Base-by-base conservation (phyloP, 1,140 invertebrate genomes). In the Saccostrea glomerata region DNA sequence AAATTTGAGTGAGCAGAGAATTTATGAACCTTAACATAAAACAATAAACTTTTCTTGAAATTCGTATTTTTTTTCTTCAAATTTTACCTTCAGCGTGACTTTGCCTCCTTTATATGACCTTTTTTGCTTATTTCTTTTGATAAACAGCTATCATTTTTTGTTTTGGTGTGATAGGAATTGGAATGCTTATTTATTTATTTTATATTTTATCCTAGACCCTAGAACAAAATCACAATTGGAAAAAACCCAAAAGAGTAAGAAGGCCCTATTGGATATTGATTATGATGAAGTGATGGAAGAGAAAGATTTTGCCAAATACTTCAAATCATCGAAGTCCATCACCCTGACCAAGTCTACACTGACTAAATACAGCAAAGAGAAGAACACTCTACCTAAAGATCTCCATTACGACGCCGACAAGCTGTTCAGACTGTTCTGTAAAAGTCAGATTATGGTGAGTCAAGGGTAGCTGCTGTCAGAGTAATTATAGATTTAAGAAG, bases 371-470 rank as follows among this genome's bases (percentile, higher is more conserved):
- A 94, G 90, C 86, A 94, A 93, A 84, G 92, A 93, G 1, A 93
- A 93, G 84, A 95, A 94, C n/a, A 95, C 95, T 0, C 90, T 95
- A 30, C 95, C 95, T 11, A 91, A 95, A 86, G 95, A 96, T 91
- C 91, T 95, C 23, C 95, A 96, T 89, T 95, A 95, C 87, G 93
- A 95, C 86, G 92, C 92, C 6, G 92, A 94, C 54, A 93, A 93
- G 66, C 92, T 96, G 47, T 93, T 94, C 88, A 93, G 93, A 90
- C 93, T 93, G 15, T 94, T 94, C 86, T 58, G 88, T 25, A 92
- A 92, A 63, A 91, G 91, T 12, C 91, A 91, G 82, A 85, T 94
- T 30, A 92, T 93, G 93, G 94, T 94, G 91, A 85, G 88, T 89
- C 15, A 60, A 20, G 58, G 47, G 20, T 47, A 36, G 54, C 30